Evolutionary conservation across 2,113 vertebrate genomes (phyloP).

Genomic region (Cervus canadensis): DNA sequence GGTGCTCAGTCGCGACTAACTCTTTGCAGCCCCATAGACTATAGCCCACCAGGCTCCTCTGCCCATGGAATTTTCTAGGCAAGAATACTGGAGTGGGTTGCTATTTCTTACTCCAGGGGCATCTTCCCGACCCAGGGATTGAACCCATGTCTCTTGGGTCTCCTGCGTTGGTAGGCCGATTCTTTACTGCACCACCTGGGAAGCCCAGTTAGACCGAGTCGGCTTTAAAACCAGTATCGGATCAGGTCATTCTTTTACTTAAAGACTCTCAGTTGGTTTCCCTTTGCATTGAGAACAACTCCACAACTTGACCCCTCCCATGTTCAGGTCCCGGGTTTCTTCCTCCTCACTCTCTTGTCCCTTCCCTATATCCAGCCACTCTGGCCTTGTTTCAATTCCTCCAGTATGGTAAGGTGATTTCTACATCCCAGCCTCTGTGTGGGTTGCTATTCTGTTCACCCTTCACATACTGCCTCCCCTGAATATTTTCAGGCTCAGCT

Average conservation of each 20-base stretch:
- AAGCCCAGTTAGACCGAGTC: not conserved
- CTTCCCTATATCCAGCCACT: not conserved
- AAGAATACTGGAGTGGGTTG: not conserved
- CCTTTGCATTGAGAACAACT: not conserved
- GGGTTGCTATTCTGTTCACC: no score
- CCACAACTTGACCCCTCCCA: accelerated
- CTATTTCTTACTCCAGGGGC: not conserved
- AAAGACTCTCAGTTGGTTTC: not conserved
- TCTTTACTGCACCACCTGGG: not conserved
- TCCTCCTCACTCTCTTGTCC: not conserved
- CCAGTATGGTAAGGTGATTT: not conserved
- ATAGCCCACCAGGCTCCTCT: not conserved
- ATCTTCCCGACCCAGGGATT: not conserved
- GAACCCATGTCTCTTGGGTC: not conserved
- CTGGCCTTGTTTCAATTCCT: not conserved
- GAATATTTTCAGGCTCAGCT: not conserved
- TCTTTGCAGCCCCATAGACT: not conserved
- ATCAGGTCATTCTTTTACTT: not conserved
- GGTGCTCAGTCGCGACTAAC: not conserved
- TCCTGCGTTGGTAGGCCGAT: not conserved
- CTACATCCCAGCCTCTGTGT: not conserved
- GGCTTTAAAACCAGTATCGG: not conserved
- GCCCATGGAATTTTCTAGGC: not conserved
- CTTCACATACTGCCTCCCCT: not conserved
- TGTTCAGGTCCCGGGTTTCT: accelerated